Percentiles rank a stretch among this genome's conserved stretches.
Evolutionary conservation across 1,140 invertebrate species (phyloP).

Genomic region (Drosophila kepulauana): DNA sequence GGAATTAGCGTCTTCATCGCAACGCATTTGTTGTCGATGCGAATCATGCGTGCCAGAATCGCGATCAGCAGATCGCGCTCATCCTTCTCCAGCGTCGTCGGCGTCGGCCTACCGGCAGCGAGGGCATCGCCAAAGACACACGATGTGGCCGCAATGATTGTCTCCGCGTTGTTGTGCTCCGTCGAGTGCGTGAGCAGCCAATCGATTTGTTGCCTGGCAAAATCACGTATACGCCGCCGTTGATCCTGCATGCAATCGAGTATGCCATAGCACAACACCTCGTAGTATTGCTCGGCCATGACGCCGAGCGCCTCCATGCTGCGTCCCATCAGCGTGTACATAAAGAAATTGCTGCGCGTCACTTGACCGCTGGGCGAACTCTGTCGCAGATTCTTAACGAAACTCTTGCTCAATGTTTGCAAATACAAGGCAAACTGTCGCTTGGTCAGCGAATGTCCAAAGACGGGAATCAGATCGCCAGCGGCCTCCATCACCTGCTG

Average conservation of each 20-base stretch:
- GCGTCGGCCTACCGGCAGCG: neutral
- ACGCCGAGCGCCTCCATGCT: conserved; percentile 26
- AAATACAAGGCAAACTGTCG: conserved; percentile 26
- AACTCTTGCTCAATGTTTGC: conserved; percentile 6
- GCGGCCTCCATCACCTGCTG: conserved; percentile 26
- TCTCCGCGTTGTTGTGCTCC: neutral
- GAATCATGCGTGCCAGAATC: conserved; percentile 15
- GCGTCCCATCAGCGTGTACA: conserved; percentile 17
- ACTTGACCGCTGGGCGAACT: neutral
- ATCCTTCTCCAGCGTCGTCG: neutral
- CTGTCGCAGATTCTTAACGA: conserved; percentile 13
- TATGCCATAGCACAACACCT: conserved; percentile 23
- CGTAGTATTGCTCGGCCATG: conserved; percentile 28
- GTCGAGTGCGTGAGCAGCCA: conserved; percentile 2
- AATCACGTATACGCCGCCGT: neutral
- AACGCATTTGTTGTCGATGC: neutral
- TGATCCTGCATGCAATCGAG: conserved; percentile 17
- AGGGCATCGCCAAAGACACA: neutral
- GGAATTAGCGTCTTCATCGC: neutral
- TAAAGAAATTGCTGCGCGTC: conserved; percentile 3
- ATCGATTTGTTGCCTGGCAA: conserved; percentile 6
- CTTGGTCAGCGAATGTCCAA: conserved; percentile 15
- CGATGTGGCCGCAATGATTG: neutral
- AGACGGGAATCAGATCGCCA: conserved; percentile 15
- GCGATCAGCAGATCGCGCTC: conserved; percentile 20